Evolutionary conservation across 1,140 invertebrate genomes (phyloP), one percentile per base, ranked within the genome.

Genomic region (Atta texana): DNA sequence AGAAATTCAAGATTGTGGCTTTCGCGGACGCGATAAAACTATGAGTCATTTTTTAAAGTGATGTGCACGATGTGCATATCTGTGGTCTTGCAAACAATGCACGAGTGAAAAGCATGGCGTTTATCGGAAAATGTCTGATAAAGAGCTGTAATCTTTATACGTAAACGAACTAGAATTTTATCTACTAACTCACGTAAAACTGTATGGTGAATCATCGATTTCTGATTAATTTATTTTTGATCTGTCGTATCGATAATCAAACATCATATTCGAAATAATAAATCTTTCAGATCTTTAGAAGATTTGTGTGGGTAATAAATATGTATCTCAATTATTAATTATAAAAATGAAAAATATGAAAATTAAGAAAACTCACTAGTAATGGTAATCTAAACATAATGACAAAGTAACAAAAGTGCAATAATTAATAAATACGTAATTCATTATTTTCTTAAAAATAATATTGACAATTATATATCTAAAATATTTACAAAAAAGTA

Each of bases 51-150:
- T 66, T 84, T 85, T 69, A 66, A 75, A 71, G 31, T 6, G 39
- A 51, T 69, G 12, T 59, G 53, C 39, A 24, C 3, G 66, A 51
- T 69, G 39, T 59, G 68, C 28, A 24, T 78, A 64, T 89, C 66
- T 63, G 10, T 1, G 18, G 53, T 39, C 59, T 71, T 16, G 53
- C 51, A 72, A 89, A 85, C 63, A 85, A 88, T 49, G 55, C 7
- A 49, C 44, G 10, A 74, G 28, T 24, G 28, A 64, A 81, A 57
- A 86, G 28, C 12, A 12, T n/a, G 5, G 34, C 55, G 31, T 71
- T 80, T 87, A 87, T 87, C 85, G 68, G n/a, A 21, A 77, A 55
- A 81, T 12, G 28, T 16, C 34, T n/a, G 75, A 89, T 87, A 89
- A 90, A 77, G 16, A 55, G 39, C 14, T 16, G 55, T 21, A 51